phyloP scores from a whole-genome alignment of 1,140 invertebrate genomes.

The Ctenoplectra terminalis region DNA sequence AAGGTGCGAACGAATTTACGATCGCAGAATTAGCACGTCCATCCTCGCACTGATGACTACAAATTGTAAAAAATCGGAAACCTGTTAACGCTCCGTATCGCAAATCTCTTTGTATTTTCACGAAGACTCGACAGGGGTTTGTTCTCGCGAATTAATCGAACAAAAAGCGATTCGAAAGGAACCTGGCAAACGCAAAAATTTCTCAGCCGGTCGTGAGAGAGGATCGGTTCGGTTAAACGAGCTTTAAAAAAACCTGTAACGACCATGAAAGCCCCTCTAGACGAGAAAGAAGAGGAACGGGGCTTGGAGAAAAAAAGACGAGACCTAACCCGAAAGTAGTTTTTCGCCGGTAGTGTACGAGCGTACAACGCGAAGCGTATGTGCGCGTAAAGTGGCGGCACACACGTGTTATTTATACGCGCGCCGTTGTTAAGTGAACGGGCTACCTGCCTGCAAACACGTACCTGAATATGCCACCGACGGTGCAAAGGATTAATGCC shows the following conservation, averaged over 20 bases:
- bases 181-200: neutral
- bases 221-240: constrained; percentile 67
- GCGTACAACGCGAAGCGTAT: neutral
- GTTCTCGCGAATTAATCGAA: neutral
- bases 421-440: constrained; percentile 50
- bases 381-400: constrained; percentile 25
- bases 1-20: constrained; percentile 8
- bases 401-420: constrained; percentile 50
- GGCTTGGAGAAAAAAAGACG: neutral
- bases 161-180: neutral
- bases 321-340: constrained; percentile 44
- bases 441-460: constrained; percentile 63
- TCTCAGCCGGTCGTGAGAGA: constrained; percentile 1
- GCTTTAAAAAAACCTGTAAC: constrained; percentile 66
- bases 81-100: neutral
- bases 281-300: constrained; percentile 23
- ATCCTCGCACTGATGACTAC: neutral
- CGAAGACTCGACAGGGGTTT: neutral
- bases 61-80: neutral
- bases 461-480: constrained; percentile 54
- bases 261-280: constrained; percentile 18
- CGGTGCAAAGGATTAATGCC: constrained; percentile 60
- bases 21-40: neutral
- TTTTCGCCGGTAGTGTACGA: neutral
- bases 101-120: neutral